Conservation (phyloP, 2,113 vertebrate species). For the Colinus virginianus region DNA sequence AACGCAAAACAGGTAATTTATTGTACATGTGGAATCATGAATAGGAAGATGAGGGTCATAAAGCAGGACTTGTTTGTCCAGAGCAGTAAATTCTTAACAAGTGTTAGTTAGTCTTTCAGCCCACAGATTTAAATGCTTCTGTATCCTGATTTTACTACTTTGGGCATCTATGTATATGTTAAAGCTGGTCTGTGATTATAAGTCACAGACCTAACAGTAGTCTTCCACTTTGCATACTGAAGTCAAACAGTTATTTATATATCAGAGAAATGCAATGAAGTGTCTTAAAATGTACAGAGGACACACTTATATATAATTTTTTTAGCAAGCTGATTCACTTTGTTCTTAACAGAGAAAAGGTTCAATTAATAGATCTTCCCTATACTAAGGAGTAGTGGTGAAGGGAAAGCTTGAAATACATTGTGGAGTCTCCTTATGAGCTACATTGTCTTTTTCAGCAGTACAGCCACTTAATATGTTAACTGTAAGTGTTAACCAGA, state of each 20-base stretch:
- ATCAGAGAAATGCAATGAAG: neutral
- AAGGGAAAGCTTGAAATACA: neutral
- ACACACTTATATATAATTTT: neutral
- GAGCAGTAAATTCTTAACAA: too few relatives aligned
- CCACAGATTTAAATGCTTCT: neutral
- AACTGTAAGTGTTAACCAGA: neutral
- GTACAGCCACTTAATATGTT: neutral
- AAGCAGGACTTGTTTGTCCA: neutral
- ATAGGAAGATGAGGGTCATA: neutral
- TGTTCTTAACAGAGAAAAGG: neutral
- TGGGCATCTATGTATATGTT: neutral
- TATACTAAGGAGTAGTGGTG: neutral
- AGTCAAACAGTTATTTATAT: neutral
- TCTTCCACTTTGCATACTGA: neutral
- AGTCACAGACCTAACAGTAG: neutral
- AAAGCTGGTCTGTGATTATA: neutral
- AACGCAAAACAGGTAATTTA: neutral
- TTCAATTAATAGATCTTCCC: neutral
- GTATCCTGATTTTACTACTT: neutral
- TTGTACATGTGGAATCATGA: neutral
- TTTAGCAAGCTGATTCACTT: neutral
- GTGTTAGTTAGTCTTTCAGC: neutral
- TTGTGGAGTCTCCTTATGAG: neutral
- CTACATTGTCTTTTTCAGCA: neutral
- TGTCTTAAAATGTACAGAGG: neutral